Evolutionary conservation across 2,113 vertebrate genomes (phyloP).

Genomic region (Aptenodytes patagonicus): DNA sequence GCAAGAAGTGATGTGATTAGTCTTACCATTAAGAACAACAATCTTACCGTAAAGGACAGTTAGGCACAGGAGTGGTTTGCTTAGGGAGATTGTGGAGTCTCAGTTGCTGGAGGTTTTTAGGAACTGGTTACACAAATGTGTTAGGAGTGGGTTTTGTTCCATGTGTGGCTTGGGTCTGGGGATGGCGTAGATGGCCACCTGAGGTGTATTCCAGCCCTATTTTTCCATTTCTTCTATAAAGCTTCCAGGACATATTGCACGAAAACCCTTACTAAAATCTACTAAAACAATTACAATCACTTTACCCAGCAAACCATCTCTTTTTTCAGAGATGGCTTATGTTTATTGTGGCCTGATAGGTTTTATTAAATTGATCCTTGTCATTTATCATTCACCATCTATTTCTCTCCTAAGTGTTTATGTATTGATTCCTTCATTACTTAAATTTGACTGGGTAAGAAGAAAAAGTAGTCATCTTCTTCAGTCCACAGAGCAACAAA

Average conservation of each 20-base stretch:
- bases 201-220: neutral
- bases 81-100: neutral
- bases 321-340: neutral
- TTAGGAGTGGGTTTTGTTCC: neutral
- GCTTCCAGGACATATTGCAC: neutral
- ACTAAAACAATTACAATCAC: neutral
- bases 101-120: neutral
- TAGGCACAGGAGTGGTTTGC: neutral
- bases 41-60: neutral
- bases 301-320: neutral
- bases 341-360: neutral
- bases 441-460: neutral
- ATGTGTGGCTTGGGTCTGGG: neutral
- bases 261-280: neutral
- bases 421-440: neutral
- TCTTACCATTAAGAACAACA: neutral
- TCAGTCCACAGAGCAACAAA: neutral
- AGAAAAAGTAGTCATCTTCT: neutral
- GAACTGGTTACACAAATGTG: neutral
- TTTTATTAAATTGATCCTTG: slow-evolving; percentile 4
- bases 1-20: neutral
- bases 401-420: slow-evolving; percentile 7
- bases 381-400: neutral
- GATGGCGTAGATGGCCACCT: neutral
- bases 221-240: neutral